Conservation (phyloP, 1,140 invertebrate species). For the Drosophila azteca region DNA sequence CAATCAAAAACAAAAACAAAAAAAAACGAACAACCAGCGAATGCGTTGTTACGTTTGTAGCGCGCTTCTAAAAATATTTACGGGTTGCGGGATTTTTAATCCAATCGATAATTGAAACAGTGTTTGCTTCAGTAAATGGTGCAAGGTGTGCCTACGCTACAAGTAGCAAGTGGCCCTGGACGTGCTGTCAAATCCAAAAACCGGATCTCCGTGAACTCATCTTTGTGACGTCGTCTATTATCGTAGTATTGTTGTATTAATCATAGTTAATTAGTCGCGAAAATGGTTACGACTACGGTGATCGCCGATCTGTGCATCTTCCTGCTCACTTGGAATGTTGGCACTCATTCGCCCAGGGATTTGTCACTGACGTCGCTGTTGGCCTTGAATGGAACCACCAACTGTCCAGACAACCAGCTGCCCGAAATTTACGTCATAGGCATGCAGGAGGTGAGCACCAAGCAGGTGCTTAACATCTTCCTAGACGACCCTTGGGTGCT, state of each 20-base stretch:
- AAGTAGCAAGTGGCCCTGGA: not conserved
- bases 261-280: slow-evolving; percentile 58
- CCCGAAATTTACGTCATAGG: slow-evolving; percentile 93
- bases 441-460: slow-evolving; percentile 94
- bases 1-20: too few relatives aligned
- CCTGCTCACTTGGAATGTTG: slow-evolving; percentile 93
- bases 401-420: slow-evolving; percentile 85
- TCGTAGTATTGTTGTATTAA: slow-evolving; percentile 32
- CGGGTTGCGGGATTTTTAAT: not conserved
- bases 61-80: not conserved
- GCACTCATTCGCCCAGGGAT: slow-evolving; percentile 88
- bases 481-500: slow-evolving; percentile 93
- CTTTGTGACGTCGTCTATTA: slow-evolving; percentile 30
- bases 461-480: slow-evolving; percentile 90
- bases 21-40: not conserved
- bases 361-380: slow-evolving; percentile 88
- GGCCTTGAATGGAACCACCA: slow-evolving; percentile 86
- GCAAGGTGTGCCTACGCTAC: not conserved
- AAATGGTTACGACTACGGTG: slow-evolving; percentile 47
- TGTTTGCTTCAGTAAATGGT: slow-evolving; percentile 7
- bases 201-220: slow-evolving; percentile 45
- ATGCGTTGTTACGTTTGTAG: too few relatives aligned
- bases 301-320: slow-evolving; percentile 86
- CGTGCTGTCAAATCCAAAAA: slow-evolving; percentile 23
- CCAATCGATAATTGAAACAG: not conserved